phyloP scores from a whole-genome alignment of 2,888 invertebrate genomes.

The Drosophila formosana region DNA sequence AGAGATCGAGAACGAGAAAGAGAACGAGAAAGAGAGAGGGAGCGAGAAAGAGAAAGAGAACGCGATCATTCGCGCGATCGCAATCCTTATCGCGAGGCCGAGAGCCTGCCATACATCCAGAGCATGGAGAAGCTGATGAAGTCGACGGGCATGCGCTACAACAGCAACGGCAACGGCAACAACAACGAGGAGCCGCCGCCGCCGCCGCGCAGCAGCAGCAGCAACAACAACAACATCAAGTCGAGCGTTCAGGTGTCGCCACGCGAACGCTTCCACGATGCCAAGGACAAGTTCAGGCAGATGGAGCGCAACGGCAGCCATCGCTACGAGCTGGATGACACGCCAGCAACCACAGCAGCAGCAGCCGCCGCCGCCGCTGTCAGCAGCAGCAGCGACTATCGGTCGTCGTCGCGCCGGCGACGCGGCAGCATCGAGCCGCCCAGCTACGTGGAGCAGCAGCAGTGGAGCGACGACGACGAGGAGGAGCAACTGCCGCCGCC shows the following conservation, averaged over 20 bases:
- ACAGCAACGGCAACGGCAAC: constrained; percentile 40
- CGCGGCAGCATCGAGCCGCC: constrained; percentile 75
- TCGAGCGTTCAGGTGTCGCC: constrained; percentile 86
- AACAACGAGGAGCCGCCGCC: not conserved
- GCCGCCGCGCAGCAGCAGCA: constrained; percentile 1
- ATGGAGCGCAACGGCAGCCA: constrained; percentile 86
- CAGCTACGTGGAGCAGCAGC: constrained; percentile 76
- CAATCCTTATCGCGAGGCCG: constrained; percentile 85
- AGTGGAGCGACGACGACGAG: constrained; percentile 84
- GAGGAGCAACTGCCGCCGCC: constrained; percentile 21
- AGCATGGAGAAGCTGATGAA: constrained; percentile 85
- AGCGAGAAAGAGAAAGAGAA: constrained; percentile 67
- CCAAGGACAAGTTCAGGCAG: constrained; percentile 93
- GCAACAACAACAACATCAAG: not conserved
- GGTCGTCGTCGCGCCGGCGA: constrained; percentile 67
- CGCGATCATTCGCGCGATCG: constrained; percentile 81
- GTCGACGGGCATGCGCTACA: constrained; percentile 84
- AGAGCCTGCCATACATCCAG: constrained; percentile 85
- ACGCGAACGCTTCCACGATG: constrained; percentile 93
- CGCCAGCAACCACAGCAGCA: constrained; percentile 50
- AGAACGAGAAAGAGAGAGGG: constrained; percentile 64
- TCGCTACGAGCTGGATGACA: constrained; percentile 86
- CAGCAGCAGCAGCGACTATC: not conserved
- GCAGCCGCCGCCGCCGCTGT: constrained; percentile 71
- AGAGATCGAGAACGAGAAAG: constrained; percentile 60